Evolutionary conservation across 2,797 vertebrate species (phyloP), one percentile per base, ranked within the genome.

Genomic region (Poliocrania exsul): DNA sequence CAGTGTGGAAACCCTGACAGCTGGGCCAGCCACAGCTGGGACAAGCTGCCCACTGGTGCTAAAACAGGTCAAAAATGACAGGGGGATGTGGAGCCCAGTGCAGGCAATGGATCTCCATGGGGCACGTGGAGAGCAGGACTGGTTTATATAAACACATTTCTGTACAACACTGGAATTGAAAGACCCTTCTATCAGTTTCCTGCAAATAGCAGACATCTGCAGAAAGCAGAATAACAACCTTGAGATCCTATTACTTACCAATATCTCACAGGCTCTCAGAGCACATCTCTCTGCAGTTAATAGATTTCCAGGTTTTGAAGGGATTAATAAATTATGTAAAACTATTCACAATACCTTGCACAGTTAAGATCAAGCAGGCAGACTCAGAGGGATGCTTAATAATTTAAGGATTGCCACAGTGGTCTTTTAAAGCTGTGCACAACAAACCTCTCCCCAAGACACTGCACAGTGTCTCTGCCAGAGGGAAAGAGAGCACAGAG

Each of bases 21-120:
- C 2, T 6, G 20, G 33, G 56, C 54, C 50, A 29, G 57, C 44
- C 81, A 54, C 44, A 35, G 6, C 38, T 0, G 42, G n/a, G 1
- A 0, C 35, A 15, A 14, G 21, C 10, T 25, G 33, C 11, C 51
- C 50, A 14, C 23, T 12, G 9, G 21, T 5, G 14, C 53, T 1
- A 8, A n/a, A 6, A 26, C 19, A 10, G 21, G n/a, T 18, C 31
- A 26, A 49, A 33, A 47, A 8, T n/a, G 8, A 28, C 19, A 5
- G 2, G 2, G 44, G 50, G 28, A 29, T 2, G 1, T 7, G 33
- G 26, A 37, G 58, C 24, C 31, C 44, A 14, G 10, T 0, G 19
- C 37, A 35, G 56, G 18, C 2, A 0, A 10, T 2, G 65, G 19
- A 0, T 61, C 65, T n/a, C 19, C 26, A 7, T 0, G 33, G 24